A percentile compares a stretch with the other conserved stretches of the same genome.
These are phyloP conservation scores for Orestias chungarensis DNA, from an alignment of 2,797 vertebrate species.

Conservation along the genomic window DNA sequence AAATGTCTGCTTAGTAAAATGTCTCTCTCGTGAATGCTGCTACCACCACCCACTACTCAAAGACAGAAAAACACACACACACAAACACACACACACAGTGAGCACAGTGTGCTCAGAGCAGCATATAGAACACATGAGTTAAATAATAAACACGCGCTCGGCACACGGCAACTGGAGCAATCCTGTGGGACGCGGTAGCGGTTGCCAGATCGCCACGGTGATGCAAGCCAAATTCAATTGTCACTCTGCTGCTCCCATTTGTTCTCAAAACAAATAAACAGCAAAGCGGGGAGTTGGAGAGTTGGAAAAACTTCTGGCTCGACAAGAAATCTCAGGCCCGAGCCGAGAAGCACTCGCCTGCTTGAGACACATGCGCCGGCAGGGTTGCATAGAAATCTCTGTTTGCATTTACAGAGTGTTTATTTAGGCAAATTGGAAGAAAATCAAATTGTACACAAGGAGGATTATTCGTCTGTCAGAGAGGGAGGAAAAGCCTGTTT, in stretches of 20 bases:
- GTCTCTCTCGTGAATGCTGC: slow-evolving; percentile 75
- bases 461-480: slow-evolving; percentile 66
- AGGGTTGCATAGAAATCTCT: slow-evolving; percentile 67
- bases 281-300: slow-evolving; percentile 54
- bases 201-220: slow-evolving; percentile 81
- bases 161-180: slow-evolving; percentile 74
- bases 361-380: slow-evolving; percentile 41
- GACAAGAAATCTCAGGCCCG: slow-evolving; percentile 60
- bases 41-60: slow-evolving; percentile 68
- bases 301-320: slow-evolving; percentile 63
- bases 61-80: slow-evolving; percentile 46
- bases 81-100: slow-evolving; percentile 39
- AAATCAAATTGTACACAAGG: slow-evolving; percentile 72
- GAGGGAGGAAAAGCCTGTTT: slow-evolving; percentile 50
- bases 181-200: slow-evolving; percentile 71
- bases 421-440: slow-evolving; percentile 80
- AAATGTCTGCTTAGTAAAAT: slow-evolving; percentile 87
- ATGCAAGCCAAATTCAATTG: slow-evolving; percentile 81
- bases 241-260: slow-evolving; percentile 72
- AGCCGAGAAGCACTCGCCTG: slow-evolving; percentile 36
- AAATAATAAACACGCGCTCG: slow-evolving; percentile 73
- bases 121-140: slow-evolving; percentile 51
- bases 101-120: slow-evolving; percentile 18
- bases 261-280: slow-evolving; percentile 80
- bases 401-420: slow-evolving; percentile 77